Base-by-base conservation (phyloP, 2,888 invertebrate species). In the Diplolepis rosae region DNA sequence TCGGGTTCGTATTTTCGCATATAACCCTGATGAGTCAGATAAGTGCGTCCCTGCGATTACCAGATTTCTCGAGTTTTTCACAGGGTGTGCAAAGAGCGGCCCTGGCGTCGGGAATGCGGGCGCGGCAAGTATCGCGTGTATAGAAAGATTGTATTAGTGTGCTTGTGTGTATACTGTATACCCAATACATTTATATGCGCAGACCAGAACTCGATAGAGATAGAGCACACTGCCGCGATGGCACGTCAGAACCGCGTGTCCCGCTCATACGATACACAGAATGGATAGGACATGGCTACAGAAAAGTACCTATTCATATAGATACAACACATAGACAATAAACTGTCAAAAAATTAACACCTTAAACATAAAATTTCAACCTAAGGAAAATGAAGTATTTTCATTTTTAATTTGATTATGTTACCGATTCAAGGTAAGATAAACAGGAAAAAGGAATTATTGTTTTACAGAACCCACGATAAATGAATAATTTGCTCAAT, bases 41-140 rank as follows among this genome's bases (percentile, higher is more conserved):
- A 45, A 15, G 7, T 45, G 50, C 80, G 80, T 74, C 76, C 82
- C 81, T 81, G 82, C 74, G 70, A 48, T 79, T 77, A 71, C 78
- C 79, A 76, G 82, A 84, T 84, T 83, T 84, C 80, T 82, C 80
- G 77, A 77, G 79, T 83, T 82, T 83, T 84, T 82, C 85, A 79
- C 79, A 78, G 82, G 76, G 82, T 79, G 65, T 71, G 51, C 78
- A 71, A 74, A 75, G 77, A 73, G 83, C 88, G 88, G 85, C 88
- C 87, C 88, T 88, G 88, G 85, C 81, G 83, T 78, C 80, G 87
- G 88, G 88, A 88, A 88, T 88, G 88, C 88, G 88, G 88, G 88
- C 88, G 88, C 88, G 88, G 88, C 88, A 86, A 86, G 84, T 84
- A 79, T 80, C 77, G 77, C 75, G 78, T 73, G 75, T 73, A 79